phyloP scores from a whole-genome alignment of 2,888 invertebrate species.

The Latrodectus elegans region DNA sequence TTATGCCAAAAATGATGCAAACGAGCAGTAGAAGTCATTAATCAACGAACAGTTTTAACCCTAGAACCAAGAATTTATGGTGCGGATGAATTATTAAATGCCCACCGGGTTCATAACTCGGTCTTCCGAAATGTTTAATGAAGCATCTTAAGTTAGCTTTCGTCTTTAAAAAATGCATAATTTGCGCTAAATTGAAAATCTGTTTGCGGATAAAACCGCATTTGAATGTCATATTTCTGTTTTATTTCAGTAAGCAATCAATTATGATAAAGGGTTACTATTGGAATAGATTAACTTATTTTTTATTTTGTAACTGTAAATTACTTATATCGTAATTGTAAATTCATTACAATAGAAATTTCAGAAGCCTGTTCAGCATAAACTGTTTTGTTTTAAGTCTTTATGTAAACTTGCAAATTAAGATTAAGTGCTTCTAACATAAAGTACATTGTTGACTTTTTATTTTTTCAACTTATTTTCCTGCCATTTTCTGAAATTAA shows the following conservation, averaged over 20 bases:
- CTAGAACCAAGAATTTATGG: conserved; percentile 40
- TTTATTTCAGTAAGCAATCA: neutral
- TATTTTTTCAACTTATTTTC: too few relatives aligned
- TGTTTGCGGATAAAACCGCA: conserved; percentile 18
- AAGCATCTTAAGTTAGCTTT: conserved; percentile 8
- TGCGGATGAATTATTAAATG: conserved; percentile 49
- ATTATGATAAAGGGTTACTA: neutral
- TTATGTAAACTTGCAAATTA: too few relatives aligned
- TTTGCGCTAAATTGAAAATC: conserved; percentile 33
- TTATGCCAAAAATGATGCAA: conserved; percentile 43
- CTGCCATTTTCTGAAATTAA: too few relatives aligned
- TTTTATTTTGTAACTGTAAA: too few relatives aligned
- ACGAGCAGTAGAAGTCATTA: conserved; percentile 24
- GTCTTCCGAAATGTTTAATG: conserved; percentile 40
- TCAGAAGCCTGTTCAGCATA: too few relatives aligned
- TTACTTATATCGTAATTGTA: too few relatives aligned
- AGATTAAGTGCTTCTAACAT: too few relatives aligned
- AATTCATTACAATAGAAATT: too few relatives aligned
- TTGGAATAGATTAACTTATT: too few relatives aligned
- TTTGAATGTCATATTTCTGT: neutral
- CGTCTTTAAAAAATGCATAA: conserved; percentile 11
- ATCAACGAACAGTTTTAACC: conserved; percentile 12
- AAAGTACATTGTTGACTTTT: too few relatives aligned
- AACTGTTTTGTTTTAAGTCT: too few relatives aligned
- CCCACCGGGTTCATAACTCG: conserved; percentile 33